Evolutionary conservation across 2,888 invertebrate genomes (phyloP).

Genomic region (Ceriagrion tenellum): DNA sequence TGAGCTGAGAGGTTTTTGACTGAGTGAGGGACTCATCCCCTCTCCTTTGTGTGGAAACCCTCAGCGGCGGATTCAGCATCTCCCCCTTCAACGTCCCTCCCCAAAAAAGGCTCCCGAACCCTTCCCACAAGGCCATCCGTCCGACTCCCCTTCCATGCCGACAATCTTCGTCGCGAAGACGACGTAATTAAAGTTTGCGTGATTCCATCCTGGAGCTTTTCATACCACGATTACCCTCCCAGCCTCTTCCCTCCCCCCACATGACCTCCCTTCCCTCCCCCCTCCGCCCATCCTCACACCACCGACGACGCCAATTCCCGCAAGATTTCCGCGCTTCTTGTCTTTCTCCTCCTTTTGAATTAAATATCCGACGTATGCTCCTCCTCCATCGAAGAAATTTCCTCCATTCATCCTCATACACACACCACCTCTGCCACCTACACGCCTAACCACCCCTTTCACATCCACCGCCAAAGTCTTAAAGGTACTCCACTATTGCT

Average conservation of each 20-base stretch:
- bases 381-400: not conserved
- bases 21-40: not conserved
- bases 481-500: not conserved
- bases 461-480: not conserved
- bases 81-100: not conserved
- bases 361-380: conserved; percentile 1
- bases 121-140: not conserved
- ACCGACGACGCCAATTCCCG: not conserved
- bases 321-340: not conserved
- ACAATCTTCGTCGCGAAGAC: not conserved
- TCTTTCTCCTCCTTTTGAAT: not conserved
- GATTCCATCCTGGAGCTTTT: conserved; percentile 5
- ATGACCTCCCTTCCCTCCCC: not conserved
- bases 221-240: not conserved
- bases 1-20: conserved; percentile 43
- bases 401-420: not conserved
- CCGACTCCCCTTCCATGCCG: too few relatives aligned
- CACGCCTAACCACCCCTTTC: not conserved
- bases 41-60: not conserved
- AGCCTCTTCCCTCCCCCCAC: not conserved
- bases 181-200: not conserved
- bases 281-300: not conserved
- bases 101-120: not conserved
- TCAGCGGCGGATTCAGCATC: not conserved
- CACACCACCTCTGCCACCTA: not conserved